A percentile compares a stretch with the other conserved stretches of the same genome.
Conservation (phyloP, 2,888 invertebrate genomes). For the Argyresthia goedartella region DNA sequence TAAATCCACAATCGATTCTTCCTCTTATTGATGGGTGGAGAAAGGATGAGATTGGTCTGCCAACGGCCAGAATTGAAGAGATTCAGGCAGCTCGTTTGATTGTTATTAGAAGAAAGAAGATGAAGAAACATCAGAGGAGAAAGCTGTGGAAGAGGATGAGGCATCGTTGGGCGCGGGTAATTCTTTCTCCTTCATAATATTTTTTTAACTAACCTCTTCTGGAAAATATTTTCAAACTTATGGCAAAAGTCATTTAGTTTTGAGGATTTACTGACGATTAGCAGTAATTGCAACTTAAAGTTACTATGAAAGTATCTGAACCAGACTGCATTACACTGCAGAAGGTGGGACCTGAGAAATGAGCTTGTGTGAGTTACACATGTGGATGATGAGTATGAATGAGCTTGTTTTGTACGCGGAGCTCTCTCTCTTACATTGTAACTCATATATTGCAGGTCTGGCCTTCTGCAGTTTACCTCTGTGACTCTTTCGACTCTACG, state of each 20-base stretch:
- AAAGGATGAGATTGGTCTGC: conserved; percentile 63
- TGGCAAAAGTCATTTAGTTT: not conserved
- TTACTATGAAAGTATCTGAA: too few species aligned
- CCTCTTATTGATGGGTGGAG: conserved; percentile 46
- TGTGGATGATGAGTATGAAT: too few species aligned
- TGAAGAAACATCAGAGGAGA: conserved; percentile 87
- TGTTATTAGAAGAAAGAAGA: conserved; percentile 83
- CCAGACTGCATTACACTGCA: too few species aligned
- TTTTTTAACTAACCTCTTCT: not conserved
- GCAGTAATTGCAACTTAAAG: too few species aligned
- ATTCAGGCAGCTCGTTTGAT: conserved; percentile 81
- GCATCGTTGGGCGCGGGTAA: conserved; percentile 79
- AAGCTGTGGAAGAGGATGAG: conserved; percentile 86
- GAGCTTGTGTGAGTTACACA: too few species aligned
- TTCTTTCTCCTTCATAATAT: too few species aligned
- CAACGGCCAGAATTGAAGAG: conserved; percentile 56
- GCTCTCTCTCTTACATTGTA: too few species aligned
- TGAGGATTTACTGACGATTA: not conserved
- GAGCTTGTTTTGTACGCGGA: too few species aligned
- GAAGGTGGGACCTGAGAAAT: too few species aligned
- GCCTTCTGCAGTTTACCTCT: too few species aligned
- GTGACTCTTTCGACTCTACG: too few species aligned
- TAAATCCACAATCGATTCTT: conserved; percentile 53
- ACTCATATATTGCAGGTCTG: too few species aligned
- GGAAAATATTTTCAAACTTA: not conserved